Evolutionary conservation across 2,797 vertebrate species (phyloP).

Genomic region (Chelmon rostratus): DNA sequence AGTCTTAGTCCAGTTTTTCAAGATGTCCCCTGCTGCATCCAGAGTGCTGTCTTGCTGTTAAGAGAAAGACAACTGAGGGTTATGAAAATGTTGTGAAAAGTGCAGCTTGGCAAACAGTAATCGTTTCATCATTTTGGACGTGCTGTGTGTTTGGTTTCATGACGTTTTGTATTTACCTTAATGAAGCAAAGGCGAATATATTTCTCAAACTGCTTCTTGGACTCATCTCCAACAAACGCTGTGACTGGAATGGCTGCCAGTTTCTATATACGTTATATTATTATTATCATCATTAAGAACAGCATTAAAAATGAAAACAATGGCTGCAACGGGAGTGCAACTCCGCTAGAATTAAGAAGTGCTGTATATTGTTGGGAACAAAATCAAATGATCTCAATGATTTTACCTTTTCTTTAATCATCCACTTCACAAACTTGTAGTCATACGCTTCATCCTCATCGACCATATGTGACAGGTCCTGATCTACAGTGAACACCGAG

Average conservation of each 20-base stretch:
- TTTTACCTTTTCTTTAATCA: slow-evolving; percentile 94
- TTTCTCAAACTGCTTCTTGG: slow-evolving; percentile 92
- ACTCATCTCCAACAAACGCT: slow-evolving; percentile 91
- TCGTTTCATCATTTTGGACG: background rate
- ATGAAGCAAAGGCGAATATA: slow-evolving; percentile 97
- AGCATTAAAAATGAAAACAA: background rate
- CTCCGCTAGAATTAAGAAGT: background rate
- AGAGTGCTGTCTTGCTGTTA: slow-evolving; percentile 93
- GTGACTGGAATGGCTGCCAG: slow-evolving; percentile 95
- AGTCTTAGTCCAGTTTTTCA: slow-evolving; percentile 90
- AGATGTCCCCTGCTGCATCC: slow-evolving; percentile 91
- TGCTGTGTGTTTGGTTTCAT: background rate
- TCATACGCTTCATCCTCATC: slow-evolving; percentile 90
- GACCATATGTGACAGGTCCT: slow-evolving; percentile 89
- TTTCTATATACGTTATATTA: slow-evolving; percentile 85
- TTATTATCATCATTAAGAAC: slow-evolving; percentile 19
- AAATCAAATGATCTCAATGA: rapidly evolving
- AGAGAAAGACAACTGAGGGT: slow-evolving; percentile 19
- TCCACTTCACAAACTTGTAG: slow-evolving; percentile 97
- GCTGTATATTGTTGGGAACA: too few species aligned
- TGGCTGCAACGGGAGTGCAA: background rate
- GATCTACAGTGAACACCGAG: slow-evolving; percentile 80
- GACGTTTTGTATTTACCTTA: slow-evolving; percentile 87
- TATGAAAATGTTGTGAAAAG: background rate
- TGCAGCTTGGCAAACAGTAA: background rate